These are phyloP conservation scores for Spodoptera frugiperda DNA, from an alignment of 1,140 invertebrate species.

Conservation along the genomic window DNA sequence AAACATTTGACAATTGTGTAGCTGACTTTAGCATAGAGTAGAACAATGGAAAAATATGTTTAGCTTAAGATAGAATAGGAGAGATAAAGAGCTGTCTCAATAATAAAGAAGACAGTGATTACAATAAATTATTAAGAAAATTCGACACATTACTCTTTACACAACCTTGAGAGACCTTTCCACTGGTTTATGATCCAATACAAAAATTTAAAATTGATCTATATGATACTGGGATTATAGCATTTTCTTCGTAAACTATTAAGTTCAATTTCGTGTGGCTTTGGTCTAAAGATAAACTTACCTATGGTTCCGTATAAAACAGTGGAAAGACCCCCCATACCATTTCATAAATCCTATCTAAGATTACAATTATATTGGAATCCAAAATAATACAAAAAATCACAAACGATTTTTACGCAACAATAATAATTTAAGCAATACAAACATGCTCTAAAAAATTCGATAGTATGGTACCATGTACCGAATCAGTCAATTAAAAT, in stretches of 20 bases:
- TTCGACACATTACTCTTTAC: slow-evolving; percentile 41
- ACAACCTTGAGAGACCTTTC: slow-evolving; percentile 43
- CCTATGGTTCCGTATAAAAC: no score
- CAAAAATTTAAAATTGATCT: no score
- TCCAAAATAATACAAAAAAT: slow-evolving; percentile 12
- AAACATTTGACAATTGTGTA: slow-evolving; percentile 42
- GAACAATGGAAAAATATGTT: slow-evolving; percentile 34
- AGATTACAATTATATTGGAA: slow-evolving; percentile 29
- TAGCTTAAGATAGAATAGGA: slow-evolving; percentile 44
- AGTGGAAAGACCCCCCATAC: slow-evolving; percentile 2
- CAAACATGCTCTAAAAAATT: slow-evolving; percentile 19
- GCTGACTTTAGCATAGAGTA: slow-evolving; percentile 31
- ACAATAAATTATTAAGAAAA: slow-evolving; percentile 32
- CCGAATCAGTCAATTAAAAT: slow-evolving; percentile 22
- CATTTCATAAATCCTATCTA: slow-evolving; percentile 29
- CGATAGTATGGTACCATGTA: slow-evolving; percentile 22
- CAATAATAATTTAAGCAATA: slow-evolving; percentile 1
- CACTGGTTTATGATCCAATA: background rate
- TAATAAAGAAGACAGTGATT: slow-evolving; percentile 19
- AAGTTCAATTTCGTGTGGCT: no score
- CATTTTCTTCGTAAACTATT: no score
- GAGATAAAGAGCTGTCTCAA: slow-evolving; percentile 32
- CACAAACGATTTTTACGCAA: background rate
- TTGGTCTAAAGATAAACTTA: no score
- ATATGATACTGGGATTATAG: no score